Evolutionary conservation across 2,113 vertebrate species (phyloP), one percentile per base, ranked within the genome.

Genomic region (Hypomesus transpacificus): DNA sequence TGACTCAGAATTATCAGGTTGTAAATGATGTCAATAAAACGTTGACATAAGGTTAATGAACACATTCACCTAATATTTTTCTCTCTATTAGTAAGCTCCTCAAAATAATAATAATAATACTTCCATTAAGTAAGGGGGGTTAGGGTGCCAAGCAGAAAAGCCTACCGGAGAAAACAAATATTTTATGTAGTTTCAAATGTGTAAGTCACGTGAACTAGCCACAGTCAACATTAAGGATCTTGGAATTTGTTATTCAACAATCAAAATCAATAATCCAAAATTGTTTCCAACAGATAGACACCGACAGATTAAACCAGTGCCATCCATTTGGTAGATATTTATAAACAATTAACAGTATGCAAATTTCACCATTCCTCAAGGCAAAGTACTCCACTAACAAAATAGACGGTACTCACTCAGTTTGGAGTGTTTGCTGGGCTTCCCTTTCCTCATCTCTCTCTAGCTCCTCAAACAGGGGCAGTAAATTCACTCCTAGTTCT

Each of bases 341-440:
- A 5, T 64, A 69, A 57, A 11, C 26, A 46, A 20, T 9, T 76
- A 26, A 0, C 4, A 16, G 17, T n/a, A 7, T 46, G 39, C 17
- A 56, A 56, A 5, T 56, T 16, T 16, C n/a, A 56, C 53, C 53
- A 56, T 18, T n/a, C 16, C 7, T 56, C 53, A 4, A 53, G 52
- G 17, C 13, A 53, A 56, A 16, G n/a, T 56, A 16, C 14, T 3
- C 14, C 39, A 16, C n/a, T 21, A 2, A 20, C 20, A 66, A 21
- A n/a, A 16, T 14, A 56, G 17, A 16, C 18, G 34, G 46, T 78
- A 90, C 88, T 89, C 66, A 91, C 87, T 75, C 69, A 88, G 82
- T 28, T 14, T 76, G 59, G 77, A 78, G 50, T 13, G 68, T 62
- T 88, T 79, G 1, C 11, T 65, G 58, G 9, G 16, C 57, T 65